Evolutionary conservation across 2,113 vertebrate genomes (phyloP), one percentile per base, ranked within the genome.

Genomic region (Antennarius striatus): DNA sequence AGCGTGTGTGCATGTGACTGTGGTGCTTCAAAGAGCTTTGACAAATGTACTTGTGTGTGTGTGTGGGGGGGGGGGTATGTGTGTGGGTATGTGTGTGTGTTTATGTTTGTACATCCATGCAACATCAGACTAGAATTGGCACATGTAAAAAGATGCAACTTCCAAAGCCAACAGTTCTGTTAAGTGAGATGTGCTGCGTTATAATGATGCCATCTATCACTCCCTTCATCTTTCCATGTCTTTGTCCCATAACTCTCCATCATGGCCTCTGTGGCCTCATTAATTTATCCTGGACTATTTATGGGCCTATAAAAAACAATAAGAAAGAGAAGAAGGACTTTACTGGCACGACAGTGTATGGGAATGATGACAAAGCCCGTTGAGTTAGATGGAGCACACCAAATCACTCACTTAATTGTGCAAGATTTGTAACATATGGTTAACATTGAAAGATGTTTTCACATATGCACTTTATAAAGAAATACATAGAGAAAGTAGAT

Each of bases 171-270:
- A 90, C 85, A 87, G 77, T 81, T 86, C 87, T 80, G 77, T 82
- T 86, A 84, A 90, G 85, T 89, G 83, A 90, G 87, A 91, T 91
- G 68, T 86, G 83, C 88, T 68, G 68, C 48, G 55, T 63, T 85
- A 79, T 90, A 91, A 91, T 88, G 89, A 89, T 84, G 84, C 88
- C 86, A 91, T 92, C 89, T 88, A 91, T 93, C 90, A 91, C 76
- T 77, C 69, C 82, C 84, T 89, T 84, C 79, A 81, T 88, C 84
- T 87, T 75, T 70, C 76, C 79, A 77, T 88, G 77, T 73, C 73
- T 85, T 81, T 56, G 83, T 85, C 70, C 86, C 77, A 70, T 70
- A 79, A 77, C 81, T 81, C 76, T 85, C 81, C 77, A 81, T 90
- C 83, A 83, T 42, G 72, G 63, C 88, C 84, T 84, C 82, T 65